phyloP scores from a whole-genome alignment of 2,888 invertebrate genomes.

The Galeruca laticollis region DNA sequence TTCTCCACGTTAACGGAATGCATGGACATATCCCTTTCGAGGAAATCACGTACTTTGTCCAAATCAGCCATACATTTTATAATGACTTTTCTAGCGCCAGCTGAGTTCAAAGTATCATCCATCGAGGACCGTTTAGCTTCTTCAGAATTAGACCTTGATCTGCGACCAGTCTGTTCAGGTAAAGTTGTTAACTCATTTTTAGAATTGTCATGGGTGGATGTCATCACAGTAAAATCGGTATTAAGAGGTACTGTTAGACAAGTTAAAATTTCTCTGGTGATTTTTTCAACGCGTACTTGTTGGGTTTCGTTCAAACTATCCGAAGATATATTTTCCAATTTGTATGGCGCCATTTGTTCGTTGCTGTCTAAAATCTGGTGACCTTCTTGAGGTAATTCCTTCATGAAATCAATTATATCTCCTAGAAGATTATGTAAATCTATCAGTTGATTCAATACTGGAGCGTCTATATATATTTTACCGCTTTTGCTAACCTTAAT shows the following conservation, averaged over 20 bases:
- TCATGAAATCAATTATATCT: constrained; percentile 41
- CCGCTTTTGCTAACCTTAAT: constrained; percentile 44
- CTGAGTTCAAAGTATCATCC: constrained; percentile 33
- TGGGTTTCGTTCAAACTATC: constrained; percentile 8
- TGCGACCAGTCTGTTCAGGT: constrained; percentile 7
- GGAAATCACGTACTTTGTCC: constrained; percentile 47
- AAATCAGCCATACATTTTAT: constrained; percentile 50
- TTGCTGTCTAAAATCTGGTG: not conserved
- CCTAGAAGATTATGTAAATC: constrained; percentile 48
- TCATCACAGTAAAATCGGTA: constrained; percentile 43
- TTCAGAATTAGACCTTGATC: not conserved
- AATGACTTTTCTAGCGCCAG: constrained; percentile 49
- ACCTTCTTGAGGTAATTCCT: constrained; percentile 26
- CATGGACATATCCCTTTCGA: constrained; percentile 33
- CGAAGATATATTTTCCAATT: constrained; percentile 2
- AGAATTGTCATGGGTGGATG: constrained; percentile 24
- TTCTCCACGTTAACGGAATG: constrained; percentile 4
- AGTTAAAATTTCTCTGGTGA: constrained; percentile 36
- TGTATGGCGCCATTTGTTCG: not conserved
- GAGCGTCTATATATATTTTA: constrained; percentile 47
- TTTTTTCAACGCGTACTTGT: constrained; percentile 16
- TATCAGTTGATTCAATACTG: constrained; percentile 48
- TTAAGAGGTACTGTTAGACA: constrained; percentile 30
- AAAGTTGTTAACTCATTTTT: constrained; percentile 7
- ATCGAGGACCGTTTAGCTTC: not conserved